Percentiles rank a stretch among this genome's conserved stretches.
phyloP scores from a whole-genome alignment of 2,113 vertebrate species.

The Oreocharis arfaki region DNA sequence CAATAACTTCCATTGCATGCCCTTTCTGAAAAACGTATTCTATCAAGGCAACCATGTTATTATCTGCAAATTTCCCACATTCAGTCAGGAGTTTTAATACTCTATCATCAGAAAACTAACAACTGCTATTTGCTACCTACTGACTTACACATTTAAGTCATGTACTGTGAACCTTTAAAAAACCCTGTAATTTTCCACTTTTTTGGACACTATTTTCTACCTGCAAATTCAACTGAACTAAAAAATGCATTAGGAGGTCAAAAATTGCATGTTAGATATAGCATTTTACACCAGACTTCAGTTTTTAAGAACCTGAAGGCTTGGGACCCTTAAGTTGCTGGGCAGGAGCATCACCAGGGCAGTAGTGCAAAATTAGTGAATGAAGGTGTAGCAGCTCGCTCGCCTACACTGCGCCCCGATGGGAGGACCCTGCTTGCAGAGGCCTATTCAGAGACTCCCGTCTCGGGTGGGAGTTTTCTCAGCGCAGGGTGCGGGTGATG shows the following conservation, averaged over 20 bases:
- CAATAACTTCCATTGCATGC: neutral
- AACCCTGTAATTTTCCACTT: neutral
- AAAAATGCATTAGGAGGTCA: neutral
- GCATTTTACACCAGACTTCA: neutral
- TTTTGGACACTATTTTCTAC: neutral
- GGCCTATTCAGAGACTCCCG: neutral
- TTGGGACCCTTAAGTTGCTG: neutral
- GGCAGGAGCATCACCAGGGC: neutral
- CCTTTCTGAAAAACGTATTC: neutral
- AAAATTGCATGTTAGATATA: rapidly evolving
- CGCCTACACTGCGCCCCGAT: neutral
- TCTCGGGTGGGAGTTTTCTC: neutral
- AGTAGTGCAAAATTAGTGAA: neutral
- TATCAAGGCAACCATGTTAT: neutral
- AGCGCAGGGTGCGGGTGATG: rapidly evolving
- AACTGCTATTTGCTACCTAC: neutral
- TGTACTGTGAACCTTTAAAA: neutral
- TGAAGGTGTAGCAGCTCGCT: neutral
- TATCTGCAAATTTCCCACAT: neutral
- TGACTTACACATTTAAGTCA: neutral
- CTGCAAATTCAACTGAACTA: neutral
- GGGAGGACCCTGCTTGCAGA: neutral
- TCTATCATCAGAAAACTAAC: neutral
- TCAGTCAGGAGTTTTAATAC: neutral
- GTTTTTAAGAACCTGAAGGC: neutral